Evolutionary conservation across 1,140 invertebrate species (phyloP), one percentile per base, ranked within the genome.

Genomic region (Drosophila mojavensis): DNA sequence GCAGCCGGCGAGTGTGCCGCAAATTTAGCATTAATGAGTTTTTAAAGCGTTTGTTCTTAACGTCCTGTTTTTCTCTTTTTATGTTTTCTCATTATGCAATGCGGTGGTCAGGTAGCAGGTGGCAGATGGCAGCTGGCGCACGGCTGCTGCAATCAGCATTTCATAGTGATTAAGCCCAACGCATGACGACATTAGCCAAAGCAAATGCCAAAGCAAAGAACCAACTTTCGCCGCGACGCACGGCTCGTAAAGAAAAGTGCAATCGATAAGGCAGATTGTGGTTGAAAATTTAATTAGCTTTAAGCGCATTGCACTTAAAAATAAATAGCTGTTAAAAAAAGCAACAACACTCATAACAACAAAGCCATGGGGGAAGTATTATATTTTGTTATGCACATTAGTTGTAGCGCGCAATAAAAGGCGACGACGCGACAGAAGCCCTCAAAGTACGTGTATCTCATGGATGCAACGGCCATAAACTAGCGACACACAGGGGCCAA

Each of bases 201-300:
- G 20, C 4, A 30, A 50, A 61, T 69, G 9, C n/a, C 43, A 28
- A 26, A 24, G 20, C 4, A 30, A 50, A 61, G 62, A 56, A 59
- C 30, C 10, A 73, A 73, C 76, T 63, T 76, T 69, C 28, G 17
- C 26, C 39, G 47, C 13, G 24, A 2, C n/a, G 13, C 43, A 5
- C 43, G 61, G 24, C 41, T 62, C 75, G 63, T 72, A 64, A 72
- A 13, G 36, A 39, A 39, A 39, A 78, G 63, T 64, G 48, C 66
- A 77, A 86, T 88, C 79, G 64, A 89, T 86, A 74, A 63, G 28
- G 58, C 26, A 20, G 17, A 60, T 33, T 48, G 28, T 30, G 64
- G 67, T 67, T 68, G 75, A 80, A 79, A 88, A 86, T 77, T 88
- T 72, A 86, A 86, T 86, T 86, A 86, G 84, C 66, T 62, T 65